Evolutionary conservation across 2,797 vertebrate species (phyloP), one percentile per base, ranked within the genome.

Genomic region (Protonibea diacanthus): DNA sequence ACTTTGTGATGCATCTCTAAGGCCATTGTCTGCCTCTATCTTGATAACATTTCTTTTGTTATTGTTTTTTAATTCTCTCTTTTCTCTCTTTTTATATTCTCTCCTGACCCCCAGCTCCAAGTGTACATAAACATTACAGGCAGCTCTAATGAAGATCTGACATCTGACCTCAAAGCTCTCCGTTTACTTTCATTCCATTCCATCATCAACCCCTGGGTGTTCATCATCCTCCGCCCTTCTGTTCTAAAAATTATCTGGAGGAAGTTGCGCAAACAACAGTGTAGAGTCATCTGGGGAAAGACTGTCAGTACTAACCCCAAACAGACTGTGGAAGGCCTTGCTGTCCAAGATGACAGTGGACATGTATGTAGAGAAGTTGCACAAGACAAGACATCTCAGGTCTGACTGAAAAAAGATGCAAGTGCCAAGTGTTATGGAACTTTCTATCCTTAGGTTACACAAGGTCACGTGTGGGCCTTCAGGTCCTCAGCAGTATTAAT

Each of bases 151-250:
- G 11, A 29, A 2, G 2, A 2, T 1, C 5, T 84, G 0, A 5
- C 44, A 0, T 55, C 48, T 79, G 94, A 96, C 72, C 95, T 95
- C 13, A 47, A 18, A 0, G 94, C 93, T 0, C 91, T 97, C 60
- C 90, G 95, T 6, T 95, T 96, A 47, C 85, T 97, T 15, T 97
- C 96, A 17, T 56, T 95, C 15, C 96, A 97, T 29, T 90, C 96
- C 81, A 97, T 97, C 83, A 81, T 97, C 2, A 95, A 97, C n/a
- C 96, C 96, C 1, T 97, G 96, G 96, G 94, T 97, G 7, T 97
- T 96, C 5, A 94, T 90, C 82, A 96, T 97, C 85, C 92, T 97
- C 62, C 89, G 95, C 9, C 96, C 96, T 0, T 89, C 96, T 0
- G 87, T 95, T 42, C 93, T 96, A 79, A 92, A 94, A 76, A 61